Conservation (phyloP, 1,140 invertebrate species). For the Brachionus sp. region DNA sequence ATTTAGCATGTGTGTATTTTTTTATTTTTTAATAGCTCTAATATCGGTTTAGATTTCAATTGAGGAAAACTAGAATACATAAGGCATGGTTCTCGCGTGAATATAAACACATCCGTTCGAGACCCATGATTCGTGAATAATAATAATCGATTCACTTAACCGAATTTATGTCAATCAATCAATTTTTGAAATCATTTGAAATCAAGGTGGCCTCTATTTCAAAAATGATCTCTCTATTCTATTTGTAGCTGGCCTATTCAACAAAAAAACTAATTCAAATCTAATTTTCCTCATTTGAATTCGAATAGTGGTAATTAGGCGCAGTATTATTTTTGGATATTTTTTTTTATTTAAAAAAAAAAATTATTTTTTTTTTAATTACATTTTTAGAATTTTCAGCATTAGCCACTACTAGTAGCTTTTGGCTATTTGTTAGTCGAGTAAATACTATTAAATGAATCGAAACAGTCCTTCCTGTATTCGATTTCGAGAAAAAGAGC, state of each 20-base stretch:
- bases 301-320: slow-evolving; percentile 4
- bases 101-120: slow-evolving; percentile 13
- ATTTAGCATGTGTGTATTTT: background rate
- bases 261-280: background rate
- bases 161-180: slow-evolving; percentile 36
- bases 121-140: background rate
- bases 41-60: background rate
- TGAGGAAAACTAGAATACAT: background rate
- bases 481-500: background rate
- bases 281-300: slow-evolving; percentile 30
- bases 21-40: background rate
- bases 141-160: slow-evolving; percentile 4
- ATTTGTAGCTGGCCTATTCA: background rate
- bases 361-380: background rate
- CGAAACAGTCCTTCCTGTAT: slow-evolving; percentile 20
- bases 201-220: slow-evolving; percentile 4
- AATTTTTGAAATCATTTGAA: background rate
- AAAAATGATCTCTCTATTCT: background rate
- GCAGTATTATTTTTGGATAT: background rate
- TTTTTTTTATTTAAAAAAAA: background rate
- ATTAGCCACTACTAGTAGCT: background rate
- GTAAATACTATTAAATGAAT: slow-evolving; percentile 3
- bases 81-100: background rate
- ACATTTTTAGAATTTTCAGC: background rate
- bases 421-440: background rate